Conservation (phyloP, 2,888 invertebrate genomes). For the Drosophila cognata region DNA sequence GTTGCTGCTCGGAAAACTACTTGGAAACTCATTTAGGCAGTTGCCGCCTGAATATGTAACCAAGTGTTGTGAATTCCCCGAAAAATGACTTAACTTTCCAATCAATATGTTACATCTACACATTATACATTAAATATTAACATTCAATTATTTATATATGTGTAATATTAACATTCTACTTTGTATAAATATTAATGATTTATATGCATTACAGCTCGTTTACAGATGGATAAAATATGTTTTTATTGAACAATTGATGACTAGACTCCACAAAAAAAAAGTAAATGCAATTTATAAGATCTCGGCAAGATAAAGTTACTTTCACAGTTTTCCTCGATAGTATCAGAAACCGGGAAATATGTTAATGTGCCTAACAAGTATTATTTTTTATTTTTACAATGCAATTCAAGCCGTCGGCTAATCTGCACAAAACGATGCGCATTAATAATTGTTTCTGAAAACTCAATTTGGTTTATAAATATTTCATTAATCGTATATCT, state of each 20-base stretch:
- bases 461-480: constrained; percentile 77
- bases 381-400: constrained; percentile 18
- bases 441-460: constrained; percentile 70
- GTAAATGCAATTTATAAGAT: constrained; percentile 4
- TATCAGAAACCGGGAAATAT: constrained; percentile 16
- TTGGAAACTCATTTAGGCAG: constrained; percentile 11
- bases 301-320: constrained; percentile 26
- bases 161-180: not conserved
- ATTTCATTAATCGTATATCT: constrained; percentile 70
- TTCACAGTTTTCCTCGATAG: constrained; percentile 28
- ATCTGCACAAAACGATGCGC: constrained; percentile 43
- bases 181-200: not conserved
- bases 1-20: constrained; percentile 10
- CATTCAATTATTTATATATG: constrained; percentile 3
- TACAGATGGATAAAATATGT: not conserved
- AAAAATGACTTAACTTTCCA: not conserved
- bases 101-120: not conserved
- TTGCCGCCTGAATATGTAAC: not conserved
- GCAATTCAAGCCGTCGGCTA: constrained; percentile 61
- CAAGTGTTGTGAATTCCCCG: not conserved
- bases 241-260: not conserved
- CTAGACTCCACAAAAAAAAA: not conserved
- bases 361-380: constrained; percentile 30
- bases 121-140: not conserved
- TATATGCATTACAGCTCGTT: not conserved